Base-by-base conservation (phyloP, 2,888 invertebrate species). In the Notodonta dromedarius region DNA sequence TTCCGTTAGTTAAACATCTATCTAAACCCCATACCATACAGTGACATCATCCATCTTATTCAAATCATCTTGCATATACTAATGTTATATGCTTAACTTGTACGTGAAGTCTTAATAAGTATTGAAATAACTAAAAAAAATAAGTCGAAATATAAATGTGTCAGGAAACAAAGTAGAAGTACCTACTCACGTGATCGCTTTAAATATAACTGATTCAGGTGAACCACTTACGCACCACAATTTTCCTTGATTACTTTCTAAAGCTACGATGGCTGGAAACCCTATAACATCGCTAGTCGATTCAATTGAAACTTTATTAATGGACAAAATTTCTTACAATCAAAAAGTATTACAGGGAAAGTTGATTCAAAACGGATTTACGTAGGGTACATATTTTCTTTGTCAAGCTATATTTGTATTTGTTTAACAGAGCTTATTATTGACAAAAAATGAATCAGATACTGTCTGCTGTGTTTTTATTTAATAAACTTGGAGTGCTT, bases 291-390 rank as follows among this genome's bases (percentile, higher is more conserved):
- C 54, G 44, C 0, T 46, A 46, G 5, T 12, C 40, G 58, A 50
- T 50, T 16, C 13, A 52, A 58, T 11, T 39, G 52, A 42, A 42
- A 42, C 40, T 58, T 58, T 40, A 16, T 40, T 40, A 11, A 32
- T 24, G 40, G 9, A 58, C 6, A 11, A 53, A 53, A 58, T 46
- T 44, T 8, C 53, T 40, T 24, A 32, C 5, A 39, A 54, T 54
- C 44, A 48, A 24, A 24, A 24, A 46, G 5, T 13, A 16, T 16
- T 40, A 11, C 32, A 52, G 11, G 12, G 51, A 52, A 32, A 52
- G 11, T 52, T 9, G 12, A 5, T 14, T 9, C n/a, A 50, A 16
- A 50, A 50, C 2, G 16, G 50, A 9, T 16, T 9, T 9, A 50
- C 5, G 3, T 48, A 4, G 2, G 11, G 11, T 4, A 42, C 42